Evolutionary conservation across 2,888 invertebrate genomes (phyloP).

Genomic region (Cistogaster globosa): DNA sequence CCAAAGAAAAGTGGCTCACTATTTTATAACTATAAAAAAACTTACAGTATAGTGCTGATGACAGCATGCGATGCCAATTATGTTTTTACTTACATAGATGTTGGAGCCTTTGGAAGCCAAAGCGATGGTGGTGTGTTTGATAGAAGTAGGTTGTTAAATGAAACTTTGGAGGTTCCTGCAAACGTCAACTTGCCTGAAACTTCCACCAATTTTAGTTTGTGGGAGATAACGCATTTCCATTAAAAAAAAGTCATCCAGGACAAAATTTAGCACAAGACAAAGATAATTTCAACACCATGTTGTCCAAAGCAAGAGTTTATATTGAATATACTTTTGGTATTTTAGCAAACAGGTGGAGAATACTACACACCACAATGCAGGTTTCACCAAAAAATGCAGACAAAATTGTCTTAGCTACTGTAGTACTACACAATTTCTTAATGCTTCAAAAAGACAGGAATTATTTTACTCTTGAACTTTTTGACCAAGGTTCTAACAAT

Average conservation of each 20-base stretch:
- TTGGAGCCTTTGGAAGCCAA: neutral
- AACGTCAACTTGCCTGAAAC: neutral
- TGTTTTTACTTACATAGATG: too few relatives aligned
- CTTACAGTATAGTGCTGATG: too few relatives aligned
- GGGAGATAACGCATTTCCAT: neutral
- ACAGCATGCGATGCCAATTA: too few relatives aligned
- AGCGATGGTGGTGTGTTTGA: conserved; percentile 2
- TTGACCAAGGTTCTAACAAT: too few relatives aligned
- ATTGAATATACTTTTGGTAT: neutral
- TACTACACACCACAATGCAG: too few relatives aligned
- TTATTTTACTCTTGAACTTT: too few relatives aligned
- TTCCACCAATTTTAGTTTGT: neutral
- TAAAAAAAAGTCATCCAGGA: neutral
- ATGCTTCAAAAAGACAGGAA: too few relatives aligned
- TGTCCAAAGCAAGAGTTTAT: conserved; percentile 2
- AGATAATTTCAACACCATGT: neutral
- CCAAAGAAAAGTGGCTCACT: too few relatives aligned
- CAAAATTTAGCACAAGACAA: neutral
- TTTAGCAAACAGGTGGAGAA: neutral
- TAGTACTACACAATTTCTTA: too few relatives aligned
- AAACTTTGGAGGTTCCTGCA: neutral
- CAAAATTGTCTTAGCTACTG: too few relatives aligned
- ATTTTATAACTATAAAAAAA: too few relatives aligned
- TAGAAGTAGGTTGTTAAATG: neutral
- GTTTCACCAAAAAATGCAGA: too few relatives aligned